These are phyloP conservation scores for Desmophyllum pertusum DNA, from an alignment of 92 coral and sea anemone species.

Conservation along the genomic window DNA sequence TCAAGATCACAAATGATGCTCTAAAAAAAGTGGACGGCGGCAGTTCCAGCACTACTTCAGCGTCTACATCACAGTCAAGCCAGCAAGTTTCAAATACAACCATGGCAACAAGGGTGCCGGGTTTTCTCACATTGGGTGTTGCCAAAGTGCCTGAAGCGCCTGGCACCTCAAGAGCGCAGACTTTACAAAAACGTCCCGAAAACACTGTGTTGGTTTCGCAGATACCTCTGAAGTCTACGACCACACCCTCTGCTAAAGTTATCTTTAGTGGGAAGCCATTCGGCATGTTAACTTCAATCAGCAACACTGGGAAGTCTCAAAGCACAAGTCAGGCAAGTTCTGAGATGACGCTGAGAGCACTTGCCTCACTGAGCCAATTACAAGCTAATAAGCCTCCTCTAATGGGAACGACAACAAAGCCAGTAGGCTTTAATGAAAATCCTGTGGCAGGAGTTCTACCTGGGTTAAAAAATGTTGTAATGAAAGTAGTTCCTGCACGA, in stretches of 20 bases:
- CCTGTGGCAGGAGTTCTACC: conserved; percentile 19
- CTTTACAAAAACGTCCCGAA: not conserved
- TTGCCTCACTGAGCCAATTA: conserved; percentile 28
- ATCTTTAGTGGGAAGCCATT: not conserved
- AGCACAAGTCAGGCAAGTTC: not conserved
- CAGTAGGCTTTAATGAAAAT: not conserved
- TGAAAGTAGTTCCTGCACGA: conserved; percentile 26
- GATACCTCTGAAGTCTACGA: not conserved
- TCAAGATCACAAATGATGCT: conserved; percentile 71
- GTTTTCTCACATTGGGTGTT: not conserved
- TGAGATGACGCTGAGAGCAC: conserved; percentile 27
- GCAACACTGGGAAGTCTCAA: not conserved
- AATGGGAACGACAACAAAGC: conserved; percentile 1
- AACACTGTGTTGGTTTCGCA: not conserved
- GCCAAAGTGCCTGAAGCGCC: conserved; percentile 17
- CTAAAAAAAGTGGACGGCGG: conserved; percentile 38
- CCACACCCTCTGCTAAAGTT: not conserved
- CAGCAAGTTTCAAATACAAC: not conserved
- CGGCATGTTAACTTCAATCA: not conserved
- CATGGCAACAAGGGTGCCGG: not conserved
- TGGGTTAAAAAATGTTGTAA: conserved; percentile 43
- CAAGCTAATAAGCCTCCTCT: conserved; percentile 21
- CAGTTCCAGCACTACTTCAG: not conserved
- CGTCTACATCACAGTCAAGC: not conserved
- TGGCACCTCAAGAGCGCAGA: not conserved